phyloP scores from a whole-genome alignment of 2,888 invertebrate species.

The Phytoseiulus persimilis region DNA sequence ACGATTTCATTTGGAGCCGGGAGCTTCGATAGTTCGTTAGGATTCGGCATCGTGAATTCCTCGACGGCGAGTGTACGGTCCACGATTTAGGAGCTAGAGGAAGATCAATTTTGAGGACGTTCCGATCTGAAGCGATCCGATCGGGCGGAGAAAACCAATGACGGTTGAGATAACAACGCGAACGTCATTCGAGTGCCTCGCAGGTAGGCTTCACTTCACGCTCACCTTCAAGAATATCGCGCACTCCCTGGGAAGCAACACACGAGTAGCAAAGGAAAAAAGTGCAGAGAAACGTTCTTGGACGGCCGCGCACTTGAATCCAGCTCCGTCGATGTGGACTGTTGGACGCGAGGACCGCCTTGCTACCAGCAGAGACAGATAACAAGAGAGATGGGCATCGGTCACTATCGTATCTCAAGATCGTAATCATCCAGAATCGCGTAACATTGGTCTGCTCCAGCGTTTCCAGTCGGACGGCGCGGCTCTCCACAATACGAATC shows the following conservation, averaged over 20 bases:
- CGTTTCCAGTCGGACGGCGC: not conserved
- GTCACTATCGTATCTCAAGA: not conserved
- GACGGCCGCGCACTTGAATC: not conserved
- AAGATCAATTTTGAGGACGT: too few species aligned
- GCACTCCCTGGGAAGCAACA: not conserved
- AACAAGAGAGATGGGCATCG: not conserved
- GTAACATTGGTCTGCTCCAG: not conserved
- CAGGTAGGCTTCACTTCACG: too few species aligned
- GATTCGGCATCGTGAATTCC: not conserved
- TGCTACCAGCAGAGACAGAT: not conserved
- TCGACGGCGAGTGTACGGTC: too few species aligned
- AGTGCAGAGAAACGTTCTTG: not conserved
- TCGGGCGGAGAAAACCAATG: too few species aligned
- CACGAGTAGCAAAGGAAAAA: not conserved
- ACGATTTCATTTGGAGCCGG: conserved; percentile 33
- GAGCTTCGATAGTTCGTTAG: conserved; percentile 30
- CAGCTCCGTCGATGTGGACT: not conserved
- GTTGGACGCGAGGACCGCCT: not conserved
- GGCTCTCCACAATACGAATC: too few species aligned
- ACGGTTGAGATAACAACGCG: not conserved
- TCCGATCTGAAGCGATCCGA: not conserved
- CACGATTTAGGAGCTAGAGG: too few species aligned
- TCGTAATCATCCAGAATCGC: not conserved
- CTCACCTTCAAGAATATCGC: not conserved
- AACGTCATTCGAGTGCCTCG: too few species aligned